Percentiles rank a stretch among this genome's conserved stretches.
Evolutionary conservation across 2,888 invertebrate genomes (phyloP).

Genomic region (Clistopyga incitator): DNA sequence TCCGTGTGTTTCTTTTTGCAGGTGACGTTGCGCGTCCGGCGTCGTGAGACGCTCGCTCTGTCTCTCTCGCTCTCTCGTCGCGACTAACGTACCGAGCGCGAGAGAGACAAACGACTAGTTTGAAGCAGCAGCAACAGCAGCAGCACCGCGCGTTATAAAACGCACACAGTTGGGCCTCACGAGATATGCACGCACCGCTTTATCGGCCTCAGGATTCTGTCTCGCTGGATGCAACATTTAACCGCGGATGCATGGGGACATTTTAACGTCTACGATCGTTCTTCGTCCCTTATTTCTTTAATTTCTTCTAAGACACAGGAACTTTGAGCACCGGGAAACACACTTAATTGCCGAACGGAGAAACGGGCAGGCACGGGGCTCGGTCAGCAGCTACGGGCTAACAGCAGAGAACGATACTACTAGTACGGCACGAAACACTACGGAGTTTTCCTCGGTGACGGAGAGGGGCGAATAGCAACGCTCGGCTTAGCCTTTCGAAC

Average conservation of each 20-base stretch:
- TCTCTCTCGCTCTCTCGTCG: conserved; percentile 28
- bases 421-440: conserved; percentile 50
- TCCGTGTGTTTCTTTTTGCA: conserved; percentile 22
- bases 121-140: conserved; percentile 13
- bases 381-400: conserved; percentile 57
- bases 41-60: conserved; percentile 49
- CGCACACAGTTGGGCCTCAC: conserved; percentile 36
- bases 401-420: conserved; percentile 54
- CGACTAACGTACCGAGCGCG: conserved; percentile 32
- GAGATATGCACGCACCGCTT: conserved; percentile 5
- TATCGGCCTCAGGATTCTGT: conserved; percentile 29
- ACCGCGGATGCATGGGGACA: background rate
- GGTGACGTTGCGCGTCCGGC: conserved; percentile 55
- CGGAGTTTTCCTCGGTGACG: conserved; percentile 47
- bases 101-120: conserved; percentile 59
- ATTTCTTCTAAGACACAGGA: background rate
- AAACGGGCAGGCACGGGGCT: conserved; percentile 13
- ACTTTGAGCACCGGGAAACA: conserved; percentile 13
- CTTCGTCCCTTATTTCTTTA: background rate
- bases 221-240: conserved; percentile 10
- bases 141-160: conserved; percentile 62
- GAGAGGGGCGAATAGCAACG: conserved; percentile 41
- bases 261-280: background rate
- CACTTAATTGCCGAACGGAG: conserved; percentile 9
- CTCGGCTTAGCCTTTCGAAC: conserved; percentile 54